Percentiles rank a stretch among this genome's conserved stretches.
Evolutionary conservation across 2,797 vertebrate species (phyloP).

Genomic region (Syngnathus acus): DNA sequence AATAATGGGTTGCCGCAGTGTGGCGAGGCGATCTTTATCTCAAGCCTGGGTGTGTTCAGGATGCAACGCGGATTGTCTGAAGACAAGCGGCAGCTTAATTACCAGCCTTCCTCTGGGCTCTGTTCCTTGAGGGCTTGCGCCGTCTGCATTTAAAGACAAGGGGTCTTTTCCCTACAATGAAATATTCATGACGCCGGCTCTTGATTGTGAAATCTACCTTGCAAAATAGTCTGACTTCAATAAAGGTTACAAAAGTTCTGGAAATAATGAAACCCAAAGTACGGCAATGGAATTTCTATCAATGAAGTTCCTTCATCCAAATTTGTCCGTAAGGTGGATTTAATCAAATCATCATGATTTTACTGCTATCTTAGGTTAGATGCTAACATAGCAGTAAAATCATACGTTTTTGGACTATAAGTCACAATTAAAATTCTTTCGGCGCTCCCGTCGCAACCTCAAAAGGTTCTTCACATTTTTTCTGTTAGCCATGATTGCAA

Average conservation of each 20-base stretch:
- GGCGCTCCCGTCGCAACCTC: not conserved
- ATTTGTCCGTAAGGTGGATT: too few species aligned
- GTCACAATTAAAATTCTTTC: not conserved
- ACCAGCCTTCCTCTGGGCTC: not conserved
- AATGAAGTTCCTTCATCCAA: too few species aligned
- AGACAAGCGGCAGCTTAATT: not conserved
- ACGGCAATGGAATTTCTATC: too few species aligned
- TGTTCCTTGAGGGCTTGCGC: constrained; percentile 6
- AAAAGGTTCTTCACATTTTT: not conserved
- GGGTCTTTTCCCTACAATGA: not conserved
- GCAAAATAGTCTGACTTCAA: not conserved
- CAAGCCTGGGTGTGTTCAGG: not conserved
- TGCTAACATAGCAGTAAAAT: not conserved
- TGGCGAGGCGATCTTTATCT: constrained; percentile 2
- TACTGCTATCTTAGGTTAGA: not conserved
- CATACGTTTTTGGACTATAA: not conserved
- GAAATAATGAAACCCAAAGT: not conserved
- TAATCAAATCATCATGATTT: too few species aligned
- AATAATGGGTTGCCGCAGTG: not conserved
- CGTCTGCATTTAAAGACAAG: constrained; percentile 6
- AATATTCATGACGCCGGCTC: not conserved
- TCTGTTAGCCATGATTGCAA: not conserved
- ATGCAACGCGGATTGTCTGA: constrained; percentile 1
- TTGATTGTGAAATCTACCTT: not conserved
- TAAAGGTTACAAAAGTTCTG: constrained; percentile 3